Evolutionary conservation across 30 jellyfish, hydroid and myxozoan species (phyloP), one percentile per base, ranked within the genome.

Genomic region (Chrysaora quinquecirrha): DNA sequence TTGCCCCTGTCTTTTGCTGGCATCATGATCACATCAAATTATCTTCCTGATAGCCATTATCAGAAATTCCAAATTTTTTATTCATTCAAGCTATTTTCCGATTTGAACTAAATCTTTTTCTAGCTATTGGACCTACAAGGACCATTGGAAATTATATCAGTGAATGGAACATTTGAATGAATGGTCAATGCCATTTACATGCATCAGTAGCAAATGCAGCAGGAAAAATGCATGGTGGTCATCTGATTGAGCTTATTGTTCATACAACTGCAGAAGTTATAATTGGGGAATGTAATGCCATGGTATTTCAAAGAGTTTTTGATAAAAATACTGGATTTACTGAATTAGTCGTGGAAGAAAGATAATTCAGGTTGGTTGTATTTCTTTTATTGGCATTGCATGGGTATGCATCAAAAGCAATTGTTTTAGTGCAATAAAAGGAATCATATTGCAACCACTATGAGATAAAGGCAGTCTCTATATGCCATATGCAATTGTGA

Each of bases 181-280:
- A 90, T 31, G 95, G 88, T 21, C 71, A 52, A 48, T 82, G 97
- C 67, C 98, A 91, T 69, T 49, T 91, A 4, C 98, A 91, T 73
- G 95, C 85, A 11, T 71, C 96, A 28, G 48, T 91, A 29, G 66
- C 98, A 47, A 94, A 73, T 75, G 84, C 52, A 35, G 68, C 86
- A 6, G 98, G 98, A 16, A 91, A 91, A 80, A 67, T 86, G 75
- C 76, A 32, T 52, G 98, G 98, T 0, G 98, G 98, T 3, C 98
- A 91, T 75, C 56, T 91, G 74, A 48, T 91, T 30, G 98, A 91
- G 61, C 73, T 91, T 73, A 80, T 91, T 50, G 95, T 91, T 28
- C 88, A 75, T 62, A 91, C 98, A 52, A 91, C 98, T 6, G 98
- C 98, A 1, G 98, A 91, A 31, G 83, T 91, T 38, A 91, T 91